These are phyloP conservation scores for Sphaerophoria rueppellii DNA, from an alignment of 2,888 invertebrate genomes.

Conservation along the genomic window DNA sequence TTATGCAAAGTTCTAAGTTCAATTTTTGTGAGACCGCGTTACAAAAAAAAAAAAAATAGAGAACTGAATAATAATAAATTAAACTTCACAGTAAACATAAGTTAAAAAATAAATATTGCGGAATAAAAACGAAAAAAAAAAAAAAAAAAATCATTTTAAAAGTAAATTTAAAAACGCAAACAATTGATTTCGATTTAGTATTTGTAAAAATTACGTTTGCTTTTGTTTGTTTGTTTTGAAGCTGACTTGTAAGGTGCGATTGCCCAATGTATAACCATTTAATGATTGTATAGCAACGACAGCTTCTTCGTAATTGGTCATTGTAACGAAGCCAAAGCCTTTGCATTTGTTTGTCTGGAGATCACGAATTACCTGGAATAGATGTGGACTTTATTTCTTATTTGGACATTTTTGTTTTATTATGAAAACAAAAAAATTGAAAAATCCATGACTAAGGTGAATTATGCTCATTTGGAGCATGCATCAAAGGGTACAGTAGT, in stretches of 20 bases:
- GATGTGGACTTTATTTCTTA: slow-evolving; percentile 33
- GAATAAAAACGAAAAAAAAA: not conserved
- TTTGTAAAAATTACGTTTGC: slow-evolving; percentile 82
- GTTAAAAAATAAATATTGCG: not conserved
- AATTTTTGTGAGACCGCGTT: too few relatives aligned
- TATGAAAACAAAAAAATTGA: too few relatives aligned
- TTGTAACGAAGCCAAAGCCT: slow-evolving; percentile 98
- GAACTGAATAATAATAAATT: not conserved
- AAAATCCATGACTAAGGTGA: not conserved
- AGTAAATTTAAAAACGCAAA: slow-evolving; percentile 72
- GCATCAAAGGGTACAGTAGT: not conserved
- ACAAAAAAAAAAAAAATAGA: not conserved
- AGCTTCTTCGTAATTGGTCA: slow-evolving; percentile 99
- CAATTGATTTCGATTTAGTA: slow-evolving; percentile 68
- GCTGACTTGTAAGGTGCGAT: slow-evolving; percentile 98
- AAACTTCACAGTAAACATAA: slow-evolving; percentile 31
- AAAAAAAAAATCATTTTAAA: slow-evolving; percentile 61
- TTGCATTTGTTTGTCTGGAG: slow-evolving; percentile 98
- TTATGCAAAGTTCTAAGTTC: slow-evolving; percentile 10
- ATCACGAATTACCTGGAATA: slow-evolving; percentile 91
- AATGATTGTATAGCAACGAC: slow-evolving; percentile 97
- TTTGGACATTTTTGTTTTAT: slow-evolving; percentile 22
- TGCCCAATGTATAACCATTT: slow-evolving; percentile 97
- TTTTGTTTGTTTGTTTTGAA: slow-evolving; percentile 97
- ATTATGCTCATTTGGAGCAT: not conserved